Conservation (phyloP, 2,797 vertebrate species). For the Chlorospingus semifuscus region DNA sequence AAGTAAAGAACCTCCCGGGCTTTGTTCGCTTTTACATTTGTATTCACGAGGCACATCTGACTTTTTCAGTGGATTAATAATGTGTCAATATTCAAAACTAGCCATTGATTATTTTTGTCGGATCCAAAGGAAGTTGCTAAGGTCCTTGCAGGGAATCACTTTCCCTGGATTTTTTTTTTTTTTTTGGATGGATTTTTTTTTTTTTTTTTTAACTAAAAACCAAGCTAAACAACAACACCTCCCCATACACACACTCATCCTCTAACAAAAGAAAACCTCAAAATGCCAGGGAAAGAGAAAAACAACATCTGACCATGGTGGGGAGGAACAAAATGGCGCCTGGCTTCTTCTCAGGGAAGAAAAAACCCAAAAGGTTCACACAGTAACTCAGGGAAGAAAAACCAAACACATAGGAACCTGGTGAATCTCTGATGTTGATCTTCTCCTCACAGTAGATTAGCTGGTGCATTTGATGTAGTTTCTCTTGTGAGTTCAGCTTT, state of each 20-base stretch:
- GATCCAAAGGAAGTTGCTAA: background rate
- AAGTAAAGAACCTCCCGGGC: background rate
- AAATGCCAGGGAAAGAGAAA: background rate
- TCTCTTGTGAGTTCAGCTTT: background rate
- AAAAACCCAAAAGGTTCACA: background rate
- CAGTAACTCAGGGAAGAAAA: background rate
- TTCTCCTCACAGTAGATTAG: background rate
- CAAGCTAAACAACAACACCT: background rate
- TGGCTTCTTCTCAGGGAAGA: background rate
- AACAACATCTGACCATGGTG: fast-evolving
- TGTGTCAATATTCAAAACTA: background rate
- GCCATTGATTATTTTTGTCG: background rate
- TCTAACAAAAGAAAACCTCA: background rate
- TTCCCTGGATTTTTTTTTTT: background rate
- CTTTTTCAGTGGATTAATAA: background rate
- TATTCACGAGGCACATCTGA: background rate
- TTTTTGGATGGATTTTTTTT: background rate
- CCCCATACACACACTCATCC: too few species aligned
- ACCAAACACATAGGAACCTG: background rate
- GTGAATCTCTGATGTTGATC: background rate
- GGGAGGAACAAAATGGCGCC: background rate
- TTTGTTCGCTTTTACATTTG: background rate
- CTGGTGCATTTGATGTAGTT: background rate
- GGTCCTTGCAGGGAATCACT: background rate
- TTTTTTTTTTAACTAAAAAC: background rate